Base-by-base conservation (phyloP, 2,888 invertebrate genomes). In the Trichacis sp. region DNA sequence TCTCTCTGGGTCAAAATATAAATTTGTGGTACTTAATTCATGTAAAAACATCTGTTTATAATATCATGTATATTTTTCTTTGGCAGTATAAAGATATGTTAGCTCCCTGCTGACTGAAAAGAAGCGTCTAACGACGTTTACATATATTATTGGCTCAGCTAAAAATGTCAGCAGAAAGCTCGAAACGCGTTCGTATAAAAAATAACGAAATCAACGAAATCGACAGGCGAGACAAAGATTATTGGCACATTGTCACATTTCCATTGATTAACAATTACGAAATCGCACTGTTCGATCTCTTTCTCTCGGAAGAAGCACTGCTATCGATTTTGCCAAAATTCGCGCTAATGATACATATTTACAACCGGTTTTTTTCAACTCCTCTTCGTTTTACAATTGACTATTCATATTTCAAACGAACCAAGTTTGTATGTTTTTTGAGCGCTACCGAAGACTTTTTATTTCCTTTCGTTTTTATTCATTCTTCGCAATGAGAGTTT, bases 171-270 rank as follows among this genome's bases (percentile, higher is more conserved):
- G 45, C 47, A 49, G 15, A 52, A 62, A 66, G 58, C 58, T 48
- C 30, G 43, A 19, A 18, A 43, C 18, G 33, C 33, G 33, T 33
- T 33, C 24, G 14, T 19, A 19, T 43, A 43, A 43, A 43, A 15
- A 43, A 43, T 43, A 43, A 43, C 43, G 50, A 59, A 58, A 48
- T 9, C 38, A 66, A 62, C 56, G 62, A 67, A 67, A 67, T 62
- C 66, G 66, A 67, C 66, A 67, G 62, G 66, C 66, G 66, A 67
- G 66, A 66, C 62, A 59, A 62, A 52, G 68, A 53, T 78, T 74
- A 73, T 83, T 83, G 83, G 83, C 83, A 83, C 83, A 80, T 81
- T 80, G 79, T 81, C 78, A 75, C 72, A 76, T 78, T 74, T 63
- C 68, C 54, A 61, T 58, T 64, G 57, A 68, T 61, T 58, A 60